A percentile compares a stretch with the other conserved stretches of the same genome.
These are phyloP conservation scores for Myiozetetes cayanensis DNA, from an alignment of 2,113 vertebrate species.

Conservation along the genomic window DNA sequence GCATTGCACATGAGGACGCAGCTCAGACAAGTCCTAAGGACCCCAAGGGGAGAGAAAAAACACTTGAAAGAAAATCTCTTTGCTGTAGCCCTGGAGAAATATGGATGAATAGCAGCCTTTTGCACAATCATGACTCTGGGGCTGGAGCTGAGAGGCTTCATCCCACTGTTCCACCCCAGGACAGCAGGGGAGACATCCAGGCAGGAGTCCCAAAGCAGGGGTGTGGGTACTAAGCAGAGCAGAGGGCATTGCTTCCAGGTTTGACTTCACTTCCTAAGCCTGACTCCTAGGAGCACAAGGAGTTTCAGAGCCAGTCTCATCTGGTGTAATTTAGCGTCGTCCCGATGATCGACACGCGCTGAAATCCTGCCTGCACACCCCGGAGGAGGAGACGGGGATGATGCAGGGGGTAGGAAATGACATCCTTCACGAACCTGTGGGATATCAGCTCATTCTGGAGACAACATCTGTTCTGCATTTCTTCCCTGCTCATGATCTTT, in stretches of 20 bases:
- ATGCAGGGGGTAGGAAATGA: background rate
- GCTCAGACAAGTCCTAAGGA: background rate
- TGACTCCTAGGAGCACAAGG: background rate
- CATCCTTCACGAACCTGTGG: background rate
- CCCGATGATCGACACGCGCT: background rate
- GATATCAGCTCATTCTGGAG: background rate
- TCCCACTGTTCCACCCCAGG: background rate
- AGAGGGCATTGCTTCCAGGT: background rate
- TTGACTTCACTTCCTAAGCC: background rate
- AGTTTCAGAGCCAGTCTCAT: background rate
- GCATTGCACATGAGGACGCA: background rate
- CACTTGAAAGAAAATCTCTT: background rate
- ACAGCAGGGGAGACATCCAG: background rate
- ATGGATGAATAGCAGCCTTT: background rate
- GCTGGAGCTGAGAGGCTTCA: background rate
- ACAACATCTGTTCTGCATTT: background rate
- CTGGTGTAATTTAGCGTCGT: background rate
- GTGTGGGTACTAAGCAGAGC: background rate
- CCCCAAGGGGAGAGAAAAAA: background rate
- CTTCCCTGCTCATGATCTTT: background rate
- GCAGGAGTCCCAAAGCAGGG: background rate
- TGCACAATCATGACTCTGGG: background rate
- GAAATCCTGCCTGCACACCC: background rate
- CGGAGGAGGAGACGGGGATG: background rate
- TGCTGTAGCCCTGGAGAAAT: background rate